Conservation (phyloP, 2,797 vertebrate genomes). For the Micrastur ruficollis region DNA sequence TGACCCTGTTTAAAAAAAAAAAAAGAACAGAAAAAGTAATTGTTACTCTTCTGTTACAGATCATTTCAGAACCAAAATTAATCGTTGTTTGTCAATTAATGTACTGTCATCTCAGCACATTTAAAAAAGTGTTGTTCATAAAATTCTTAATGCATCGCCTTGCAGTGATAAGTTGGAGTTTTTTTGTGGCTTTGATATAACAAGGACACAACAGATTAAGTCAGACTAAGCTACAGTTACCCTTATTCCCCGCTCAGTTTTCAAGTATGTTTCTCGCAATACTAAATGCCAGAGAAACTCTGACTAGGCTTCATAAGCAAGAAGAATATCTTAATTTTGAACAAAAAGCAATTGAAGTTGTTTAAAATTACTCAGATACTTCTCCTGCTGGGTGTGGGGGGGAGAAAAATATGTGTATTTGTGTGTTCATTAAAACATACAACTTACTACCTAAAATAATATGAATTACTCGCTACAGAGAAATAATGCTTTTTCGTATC, state of each 20-base stretch:
- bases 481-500: neutral
- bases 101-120: neutral
- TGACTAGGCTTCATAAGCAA: neutral
- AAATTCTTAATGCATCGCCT: neutral
- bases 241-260: neutral
- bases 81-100: neutral
- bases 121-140: neutral
- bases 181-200: neutral
- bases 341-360: neutral
- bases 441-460: neutral
- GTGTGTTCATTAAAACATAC: neutral
- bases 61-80: neutral
- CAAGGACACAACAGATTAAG: neutral
- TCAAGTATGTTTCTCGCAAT: neutral
- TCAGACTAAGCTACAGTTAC: neutral
- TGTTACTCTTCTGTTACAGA: neutral
- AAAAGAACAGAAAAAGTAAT: neutral
- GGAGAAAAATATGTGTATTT: neutral
- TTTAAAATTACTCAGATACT: neutral
- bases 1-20: slow-evolving; percentile 83
- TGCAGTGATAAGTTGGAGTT: neutral
- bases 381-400: neutral
- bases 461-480: neutral
- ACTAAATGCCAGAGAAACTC: neutral
- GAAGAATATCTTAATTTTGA: neutral